Base-by-base conservation (phyloP, 2,888 invertebrate species). In the Sinelater perroti region DNA sequence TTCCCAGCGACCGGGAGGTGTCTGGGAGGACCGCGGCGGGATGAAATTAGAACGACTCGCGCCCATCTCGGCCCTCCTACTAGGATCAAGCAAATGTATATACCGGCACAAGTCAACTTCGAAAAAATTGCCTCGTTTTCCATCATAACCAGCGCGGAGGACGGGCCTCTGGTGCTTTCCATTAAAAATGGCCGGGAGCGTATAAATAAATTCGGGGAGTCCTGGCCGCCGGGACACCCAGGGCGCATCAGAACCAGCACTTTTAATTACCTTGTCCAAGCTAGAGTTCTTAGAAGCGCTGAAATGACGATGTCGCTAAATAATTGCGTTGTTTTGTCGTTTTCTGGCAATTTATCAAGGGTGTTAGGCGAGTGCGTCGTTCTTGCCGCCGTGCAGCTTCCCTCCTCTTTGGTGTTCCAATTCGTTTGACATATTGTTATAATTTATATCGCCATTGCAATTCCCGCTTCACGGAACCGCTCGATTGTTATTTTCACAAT, bases 331-430 rank as follows among this genome's bases (percentile, higher is more conserved):
- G 54, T 59, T 59, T 55, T 59, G 55, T 59, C 55, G 54, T 59
- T 55, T 59, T 59, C 55, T 55, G 46, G 55, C 55, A 54, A 55
- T 59, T 59, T 52, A 59, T 59, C 59, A 59, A 59, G 50, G 38
- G 55, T 51, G 50, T 55, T 59, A 55, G 57, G 47, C 52, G 50
- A 52, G 42, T 58, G 47, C 57, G 54, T 58, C 54, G 58, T 54
- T 53, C 57, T 57, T 53, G 57, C 53, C 35, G 44, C 49, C 58
- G 52, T 45, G 51, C 52, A 54, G 40, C 49, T 60, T 56, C 50
- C 60, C 60, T 60, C 60, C 60, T 53, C 53, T 60, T 60, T 42
- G 56, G 33, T 60, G 60, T 60, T 60, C 56, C 50, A 53, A 56
- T 56, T 60, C 56, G 28, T 56, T 60, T 60, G 60, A 60, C 60